Percentiles rank a stretch among this genome's conserved stretches.
phyloP scores from a whole-genome alignment of 2,113 vertebrate species.

The Agapornis roseicollis region DNA sequence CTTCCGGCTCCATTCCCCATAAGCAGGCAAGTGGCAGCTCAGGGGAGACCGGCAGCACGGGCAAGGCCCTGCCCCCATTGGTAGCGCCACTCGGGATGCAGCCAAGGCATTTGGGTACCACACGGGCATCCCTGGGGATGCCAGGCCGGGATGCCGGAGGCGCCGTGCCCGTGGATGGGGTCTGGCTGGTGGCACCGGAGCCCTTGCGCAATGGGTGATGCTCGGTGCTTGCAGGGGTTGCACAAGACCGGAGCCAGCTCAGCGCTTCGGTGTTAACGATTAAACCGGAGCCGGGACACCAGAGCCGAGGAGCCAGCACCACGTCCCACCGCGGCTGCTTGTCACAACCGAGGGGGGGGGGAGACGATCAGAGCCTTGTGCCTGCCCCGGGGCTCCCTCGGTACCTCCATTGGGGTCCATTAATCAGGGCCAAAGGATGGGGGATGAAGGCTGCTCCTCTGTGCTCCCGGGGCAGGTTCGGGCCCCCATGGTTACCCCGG shows the following conservation, averaged over 20 bases:
- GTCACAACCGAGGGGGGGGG: fast-evolving
- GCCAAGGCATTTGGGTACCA: fast-evolving
- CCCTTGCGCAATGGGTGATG: background rate
- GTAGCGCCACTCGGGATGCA: background rate
- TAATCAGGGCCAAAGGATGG: background rate
- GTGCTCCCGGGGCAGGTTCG: background rate
- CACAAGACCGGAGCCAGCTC: slow-evolving; percentile 16
- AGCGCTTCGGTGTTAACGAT: slow-evolving; percentile 53
- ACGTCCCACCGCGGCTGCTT: background rate
- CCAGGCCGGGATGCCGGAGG: background rate
- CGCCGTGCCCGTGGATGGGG: background rate
- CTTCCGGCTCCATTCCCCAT: background rate
- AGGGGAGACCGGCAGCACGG: background rate
- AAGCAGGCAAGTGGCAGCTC: background rate
- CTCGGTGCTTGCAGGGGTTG: background rate
- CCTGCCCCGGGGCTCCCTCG: background rate
- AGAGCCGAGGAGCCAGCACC: background rate
- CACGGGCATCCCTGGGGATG: background rate
- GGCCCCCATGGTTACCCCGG: fast-evolving
- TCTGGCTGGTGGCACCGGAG: background rate
- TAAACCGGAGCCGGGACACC: slow-evolving; percentile 13
- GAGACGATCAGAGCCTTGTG: background rate
- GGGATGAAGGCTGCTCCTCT: background rate
- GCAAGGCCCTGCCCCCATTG: background rate
- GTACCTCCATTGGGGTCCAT: background rate